Conservation (phyloP, 2,888 invertebrate species). For the Heteromyza rotundicornis region DNA sequence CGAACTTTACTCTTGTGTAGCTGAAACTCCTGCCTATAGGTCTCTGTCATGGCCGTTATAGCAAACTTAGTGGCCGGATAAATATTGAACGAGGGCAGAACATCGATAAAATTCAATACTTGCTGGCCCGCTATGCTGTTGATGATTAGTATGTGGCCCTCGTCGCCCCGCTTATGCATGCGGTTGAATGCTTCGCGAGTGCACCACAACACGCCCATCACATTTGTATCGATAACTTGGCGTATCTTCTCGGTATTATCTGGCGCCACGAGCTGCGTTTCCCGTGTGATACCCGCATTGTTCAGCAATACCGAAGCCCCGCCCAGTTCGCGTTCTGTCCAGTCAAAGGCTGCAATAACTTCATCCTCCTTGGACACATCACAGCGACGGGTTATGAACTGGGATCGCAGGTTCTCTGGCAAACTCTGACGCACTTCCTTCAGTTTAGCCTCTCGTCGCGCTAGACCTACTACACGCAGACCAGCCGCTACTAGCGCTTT, state of each 20-base stretch:
- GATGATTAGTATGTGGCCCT: slow-evolving; percentile 63
- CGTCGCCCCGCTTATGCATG: slow-evolving; percentile 55
- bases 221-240: slow-evolving; percentile 59
- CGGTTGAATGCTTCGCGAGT: slow-evolving; percentile 61
- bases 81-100: slow-evolving; percentile 24
- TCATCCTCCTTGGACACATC: slow-evolving; percentile 65
- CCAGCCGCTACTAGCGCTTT: slow-evolving; percentile 63
- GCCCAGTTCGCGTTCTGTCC: slow-evolving; percentile 62
- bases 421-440: slow-evolving; percentile 40
- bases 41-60: slow-evolving; percentile 49
- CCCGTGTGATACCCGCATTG: slow-evolving; percentile 60
- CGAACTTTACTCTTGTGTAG: slow-evolving; percentile 37
- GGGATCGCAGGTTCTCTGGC: slow-evolving; percentile 36
- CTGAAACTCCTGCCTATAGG: slow-evolving; percentile 48
- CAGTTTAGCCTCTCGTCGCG: slow-evolving; percentile 63
- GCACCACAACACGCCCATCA: slow-evolving; percentile 60
- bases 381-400: slow-evolving; percentile 60
- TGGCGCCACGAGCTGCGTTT: slow-evolving; percentile 20
- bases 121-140: slow-evolving; percentile 51
- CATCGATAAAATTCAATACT: slow-evolving; percentile 28
- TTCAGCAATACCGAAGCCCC: slow-evolving; percentile 66
- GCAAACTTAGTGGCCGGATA: slow-evolving; percentile 52
- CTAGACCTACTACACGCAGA: slow-evolving; percentile 66
- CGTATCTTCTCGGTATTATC: slow-evolving; percentile 33
- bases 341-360: slow-evolving; percentile 63